Evolutionary conservation across 2,888 invertebrate genomes (phyloP), one percentile per base, ranked within the genome.

Genomic region (Cantharis rufa): DNA sequence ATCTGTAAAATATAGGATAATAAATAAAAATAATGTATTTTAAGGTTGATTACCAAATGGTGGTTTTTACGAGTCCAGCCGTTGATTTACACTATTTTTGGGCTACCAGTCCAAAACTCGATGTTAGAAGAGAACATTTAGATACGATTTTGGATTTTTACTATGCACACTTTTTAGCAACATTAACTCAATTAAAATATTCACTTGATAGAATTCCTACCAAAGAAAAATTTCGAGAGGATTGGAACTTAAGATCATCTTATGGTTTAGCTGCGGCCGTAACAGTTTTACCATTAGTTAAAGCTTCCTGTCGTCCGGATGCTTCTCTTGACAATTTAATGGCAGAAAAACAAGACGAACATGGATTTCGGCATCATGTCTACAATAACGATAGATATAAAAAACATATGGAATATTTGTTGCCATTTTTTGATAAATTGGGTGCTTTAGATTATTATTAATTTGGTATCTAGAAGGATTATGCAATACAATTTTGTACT

Each of bases 11-110:
- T 24, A 7, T 48, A n/a, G n/a, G n/a, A n/a, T n/a, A 27, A 0
- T 15, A 64, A 15, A 3, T 70, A 16, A 48, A 15, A 15, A 69
- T 24, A 68, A 21, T 48, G 5, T 18, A n/a, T 63, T 83, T 48
- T 7, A 48, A 90, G 90, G 88, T 90, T 70, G 90, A 90, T 81
- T 90, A 89, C 76, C 90, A 90, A 85, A 75, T 89, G 78, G 85
- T 86, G 70, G 74, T 84, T 48, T 90, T 88, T 79, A 82, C 86
- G 7, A 87, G 89, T 62, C 89, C 89, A 10, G 89, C 87, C 1
- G 77, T 89, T 18, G 90, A 90, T 83, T 80, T 90, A 15, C 88
- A 85, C 70, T 89, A 90, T 79, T 89, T 90, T 78, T 82, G 89
- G 15, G 86, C 86, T n/a, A 89, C 89, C 0, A 89, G 89, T 80